Evolutionary conservation across 2,113 vertebrate species (phyloP).

Genomic region (Suricata suricatta): DNA sequence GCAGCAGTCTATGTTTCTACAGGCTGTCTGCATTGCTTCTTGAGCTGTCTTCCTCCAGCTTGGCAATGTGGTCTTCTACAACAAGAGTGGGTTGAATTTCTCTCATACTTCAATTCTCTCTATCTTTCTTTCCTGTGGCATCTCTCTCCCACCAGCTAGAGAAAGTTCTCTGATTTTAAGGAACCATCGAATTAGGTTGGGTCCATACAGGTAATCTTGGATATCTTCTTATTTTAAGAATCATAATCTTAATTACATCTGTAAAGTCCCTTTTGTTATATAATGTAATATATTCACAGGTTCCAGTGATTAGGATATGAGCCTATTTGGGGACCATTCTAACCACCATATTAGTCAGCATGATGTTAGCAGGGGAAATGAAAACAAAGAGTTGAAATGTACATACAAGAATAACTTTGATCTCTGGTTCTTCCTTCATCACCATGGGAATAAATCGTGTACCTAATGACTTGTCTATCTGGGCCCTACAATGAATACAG

Average conservation of each 20-base stretch:
- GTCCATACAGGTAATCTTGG: background rate
- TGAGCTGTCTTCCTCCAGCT: background rate
- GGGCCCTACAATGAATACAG: background rate
- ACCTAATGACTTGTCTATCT: background rate
- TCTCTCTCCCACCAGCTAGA: background rate
- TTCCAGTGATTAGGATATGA: background rate
- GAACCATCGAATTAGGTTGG: background rate
- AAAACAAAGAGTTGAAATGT: background rate
- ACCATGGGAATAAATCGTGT: background rate
- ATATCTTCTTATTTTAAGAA: background rate
- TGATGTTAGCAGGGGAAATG: background rate
- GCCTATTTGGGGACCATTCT: background rate
- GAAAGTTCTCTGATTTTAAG: background rate
- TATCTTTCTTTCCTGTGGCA: background rate
- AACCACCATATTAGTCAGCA: background rate
- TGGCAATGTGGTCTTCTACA: background rate
- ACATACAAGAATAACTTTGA: background rate
- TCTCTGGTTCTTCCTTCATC: background rate
- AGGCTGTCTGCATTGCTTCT: background rate
- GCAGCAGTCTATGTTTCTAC: background rate
- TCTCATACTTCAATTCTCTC: background rate
- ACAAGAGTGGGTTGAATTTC: background rate
- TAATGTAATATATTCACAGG: background rate
- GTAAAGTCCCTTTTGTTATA: background rate
- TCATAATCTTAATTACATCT: background rate